A percentile compares a stretch with the other conserved stretches of the same genome.
These are phyloP conservation scores for Piaya cayana DNA, from an alignment of 2,113 vertebrate species.

Conservation along the genomic window DNA sequence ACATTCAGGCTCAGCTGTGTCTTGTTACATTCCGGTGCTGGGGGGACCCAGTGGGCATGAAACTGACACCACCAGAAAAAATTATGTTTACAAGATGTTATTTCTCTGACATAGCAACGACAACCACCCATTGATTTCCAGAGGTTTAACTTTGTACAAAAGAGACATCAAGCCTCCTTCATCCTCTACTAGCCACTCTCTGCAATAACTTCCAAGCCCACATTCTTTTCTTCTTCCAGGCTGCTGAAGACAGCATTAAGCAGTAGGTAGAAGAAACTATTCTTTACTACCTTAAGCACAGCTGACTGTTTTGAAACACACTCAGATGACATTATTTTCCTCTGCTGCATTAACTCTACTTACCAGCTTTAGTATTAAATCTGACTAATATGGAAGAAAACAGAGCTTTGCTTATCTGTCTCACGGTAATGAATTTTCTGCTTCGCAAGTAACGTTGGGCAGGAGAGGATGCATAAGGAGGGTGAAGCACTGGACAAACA, in stretches of 20 bases:
- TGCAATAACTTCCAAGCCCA: not conserved
- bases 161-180: not conserved
- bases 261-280: not conserved
- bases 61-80: not conserved
- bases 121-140: not conserved
- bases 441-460: not conserved
- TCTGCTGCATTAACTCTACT: not conserved
- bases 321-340: not conserved
- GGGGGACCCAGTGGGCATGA: fast-evolving
- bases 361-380: not conserved
- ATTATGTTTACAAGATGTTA: not conserved
- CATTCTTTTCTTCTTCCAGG: not conserved
- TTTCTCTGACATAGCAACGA: not conserved
- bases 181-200: not conserved
- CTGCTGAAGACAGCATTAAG: not conserved
- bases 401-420: not conserved
- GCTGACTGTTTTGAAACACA: not conserved
- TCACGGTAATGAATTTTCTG: not conserved
- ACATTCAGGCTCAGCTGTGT: not conserved
- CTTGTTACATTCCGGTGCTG: not conserved
- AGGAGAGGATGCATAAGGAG: not conserved
- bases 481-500: not conserved
- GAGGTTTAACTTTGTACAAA: not conserved
- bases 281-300: not conserved
- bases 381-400: conserved; percentile 5